Evolutionary conservation across 2,888 invertebrate genomes (phyloP).

Genomic region (Willowsia nigromaculata): DNA sequence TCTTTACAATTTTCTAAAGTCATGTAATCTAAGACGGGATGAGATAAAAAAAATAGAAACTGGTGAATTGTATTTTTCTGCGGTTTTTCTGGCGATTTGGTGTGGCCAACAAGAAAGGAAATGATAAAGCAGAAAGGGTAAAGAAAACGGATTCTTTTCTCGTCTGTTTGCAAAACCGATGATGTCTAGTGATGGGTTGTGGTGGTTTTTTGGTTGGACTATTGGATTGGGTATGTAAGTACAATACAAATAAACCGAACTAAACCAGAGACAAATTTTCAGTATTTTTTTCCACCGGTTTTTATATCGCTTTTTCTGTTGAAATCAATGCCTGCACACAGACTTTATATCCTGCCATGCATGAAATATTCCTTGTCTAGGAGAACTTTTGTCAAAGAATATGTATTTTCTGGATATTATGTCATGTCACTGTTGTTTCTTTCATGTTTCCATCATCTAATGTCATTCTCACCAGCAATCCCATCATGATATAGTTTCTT

Average conservation of each 20-base stretch:
- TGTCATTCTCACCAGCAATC: too few species aligned
- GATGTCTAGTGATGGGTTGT: neutral
- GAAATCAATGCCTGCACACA: too few species aligned
- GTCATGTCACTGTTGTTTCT: too few species aligned
- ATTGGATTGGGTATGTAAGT: neutral
- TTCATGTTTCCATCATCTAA: too few species aligned
- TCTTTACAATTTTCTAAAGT: neutral
- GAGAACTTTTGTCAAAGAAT: too few species aligned
- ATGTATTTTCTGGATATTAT: too few species aligned
- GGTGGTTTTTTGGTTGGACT: neutral
- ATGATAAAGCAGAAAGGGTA: neutral
- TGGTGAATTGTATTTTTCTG: neutral
- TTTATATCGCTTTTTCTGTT: too few species aligned
- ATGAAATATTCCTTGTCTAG: slow-evolving; percentile 21
- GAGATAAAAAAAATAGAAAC: neutral
- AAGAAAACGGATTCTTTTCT: neutral
- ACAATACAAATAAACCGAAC: too few species aligned
- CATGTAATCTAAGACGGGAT: neutral
- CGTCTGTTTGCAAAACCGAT: neutral
- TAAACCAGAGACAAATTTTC: too few species aligned
- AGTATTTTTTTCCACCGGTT: too few species aligned
- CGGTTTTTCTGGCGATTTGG: neutral
- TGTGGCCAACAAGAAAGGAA: neutral
- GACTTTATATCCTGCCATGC: neutral
- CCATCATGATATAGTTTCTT: too few species aligned